Percentiles rank a stretch among this genome's conserved stretches.
These are phyloP conservation scores for Villa cingulata DNA, from an alignment of 2,888 invertebrate species.

Conservation along the genomic window DNA sequence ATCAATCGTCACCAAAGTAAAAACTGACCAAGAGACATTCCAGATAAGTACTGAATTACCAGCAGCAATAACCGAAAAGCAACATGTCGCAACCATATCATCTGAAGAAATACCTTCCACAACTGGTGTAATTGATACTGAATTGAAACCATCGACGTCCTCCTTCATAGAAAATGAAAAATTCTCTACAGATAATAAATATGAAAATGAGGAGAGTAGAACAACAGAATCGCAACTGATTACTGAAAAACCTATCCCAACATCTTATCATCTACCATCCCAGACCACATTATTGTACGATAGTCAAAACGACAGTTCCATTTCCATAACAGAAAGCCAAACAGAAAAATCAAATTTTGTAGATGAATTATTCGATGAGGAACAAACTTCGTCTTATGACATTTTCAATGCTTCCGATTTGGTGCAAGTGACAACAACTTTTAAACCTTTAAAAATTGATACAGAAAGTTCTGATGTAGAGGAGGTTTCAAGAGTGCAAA, in stretches of 20 bases:
- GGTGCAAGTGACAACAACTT: neutral
- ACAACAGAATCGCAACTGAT: no score
- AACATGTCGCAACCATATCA: neutral
- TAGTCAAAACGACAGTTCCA: neutral
- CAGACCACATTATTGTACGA: no score
- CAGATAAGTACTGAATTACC: neutral
- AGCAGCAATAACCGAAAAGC: neutral
- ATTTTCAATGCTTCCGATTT: no score
- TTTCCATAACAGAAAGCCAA: neutral
- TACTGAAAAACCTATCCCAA: no score
- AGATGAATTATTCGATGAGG: neutral
- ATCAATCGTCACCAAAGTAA: neutral
- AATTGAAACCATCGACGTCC: neutral
- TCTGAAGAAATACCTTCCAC: neutral
- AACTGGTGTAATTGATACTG: slow-evolving; percentile 1
- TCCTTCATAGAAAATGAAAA: neutral
- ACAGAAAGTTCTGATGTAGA: neutral
- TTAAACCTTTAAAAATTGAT: neutral
- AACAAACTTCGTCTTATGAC: neutral
- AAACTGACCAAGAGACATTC: neutral
- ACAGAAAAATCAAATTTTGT: slow-evolving; percentile 1
- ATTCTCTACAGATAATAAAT: neutral
- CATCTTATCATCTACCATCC: no score
- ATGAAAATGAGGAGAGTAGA: no score
- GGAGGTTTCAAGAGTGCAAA: neutral